Percentiles rank a stretch among this genome's conserved stretches.
Evolutionary conservation across 2,797 vertebrate species (phyloP).

Genomic region (Anguilla obscura): DNA sequence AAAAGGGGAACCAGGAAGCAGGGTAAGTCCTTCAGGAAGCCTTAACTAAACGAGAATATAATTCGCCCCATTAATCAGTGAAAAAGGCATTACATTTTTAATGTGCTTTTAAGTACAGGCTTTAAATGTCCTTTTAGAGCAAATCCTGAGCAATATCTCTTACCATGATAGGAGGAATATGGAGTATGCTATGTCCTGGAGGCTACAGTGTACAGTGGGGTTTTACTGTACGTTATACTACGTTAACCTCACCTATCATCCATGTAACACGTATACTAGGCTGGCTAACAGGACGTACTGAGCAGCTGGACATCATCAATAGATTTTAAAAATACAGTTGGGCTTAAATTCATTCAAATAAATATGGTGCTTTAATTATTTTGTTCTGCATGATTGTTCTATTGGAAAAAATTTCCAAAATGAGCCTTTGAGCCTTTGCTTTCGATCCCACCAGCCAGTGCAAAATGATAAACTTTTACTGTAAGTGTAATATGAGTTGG

Average conservation of each 20-base stretch:
- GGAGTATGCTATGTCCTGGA: neutral
- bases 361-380: neutral
- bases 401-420: neutral
- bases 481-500: neutral
- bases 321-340: neutral
- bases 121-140: neutral
- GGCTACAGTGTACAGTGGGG: neutral
- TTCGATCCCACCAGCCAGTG: neutral
- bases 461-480: neutral
- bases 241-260: neutral
- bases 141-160: neutral
- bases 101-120: neutral
- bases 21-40: slow-evolving; percentile 41
- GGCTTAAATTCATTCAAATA: neutral
- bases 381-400: neutral
- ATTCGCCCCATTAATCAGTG: neutral
- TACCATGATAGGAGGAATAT: neutral
- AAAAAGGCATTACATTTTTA: neutral
- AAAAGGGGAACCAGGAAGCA: slow-evolving; percentile 69
- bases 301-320: neutral
- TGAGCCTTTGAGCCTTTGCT: neutral
- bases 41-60: neutral
- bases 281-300: neutral
- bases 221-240: neutral
- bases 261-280: neutral